Evolutionary conservation across 1,140 invertebrate species (phyloP), one percentile per base, ranked within the genome.

Genomic region (Drosophila mojavensis): DNA sequence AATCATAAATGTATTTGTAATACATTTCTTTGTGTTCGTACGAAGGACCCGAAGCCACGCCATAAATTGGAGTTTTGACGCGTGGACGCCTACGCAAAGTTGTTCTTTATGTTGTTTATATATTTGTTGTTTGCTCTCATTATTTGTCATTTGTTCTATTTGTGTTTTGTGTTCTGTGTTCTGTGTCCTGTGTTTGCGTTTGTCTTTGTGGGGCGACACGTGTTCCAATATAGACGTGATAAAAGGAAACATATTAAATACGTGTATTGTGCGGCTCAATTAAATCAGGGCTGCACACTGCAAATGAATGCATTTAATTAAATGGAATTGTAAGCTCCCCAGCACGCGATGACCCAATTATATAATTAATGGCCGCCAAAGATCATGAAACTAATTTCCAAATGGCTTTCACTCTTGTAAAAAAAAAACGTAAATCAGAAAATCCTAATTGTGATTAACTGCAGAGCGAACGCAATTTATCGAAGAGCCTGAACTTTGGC

Each of bases 231-330:
- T 20, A 33, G 48, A 60, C 50, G 41, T 68, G 64, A 68, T 66
- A 72, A 65, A 68, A 58, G 48, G 26, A 30, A 51, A 47, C 58
- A 58, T 71, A 58, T 82, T 54, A 73, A 56, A 55, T 68, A 51
- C 43, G 65, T 62, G 59, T 51, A 48, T 65, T 61, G 39, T 50
- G 51, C 26, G 68, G 33, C 51, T 69, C 59, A 74, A 70, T 75
- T 70, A 70, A 70, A 75, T 75, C 72, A 75, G 20, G 36, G 53
- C 20, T 26, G 53, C 60, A 70, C 64, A 64, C 64, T 86, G 68
- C 78, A 85, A 81, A 86, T 86, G 86, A 85, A 85, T 86, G 64
- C 43, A 61, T 85, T 69, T 67, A 69, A 86, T 86, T 85, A 75
- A 85, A 86, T 54, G 69, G 67, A 81, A 79, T 69, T 70, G 47